phyloP scores from a whole-genome alignment of 2,797 vertebrate species.

The Liasis olivaceus region DNA sequence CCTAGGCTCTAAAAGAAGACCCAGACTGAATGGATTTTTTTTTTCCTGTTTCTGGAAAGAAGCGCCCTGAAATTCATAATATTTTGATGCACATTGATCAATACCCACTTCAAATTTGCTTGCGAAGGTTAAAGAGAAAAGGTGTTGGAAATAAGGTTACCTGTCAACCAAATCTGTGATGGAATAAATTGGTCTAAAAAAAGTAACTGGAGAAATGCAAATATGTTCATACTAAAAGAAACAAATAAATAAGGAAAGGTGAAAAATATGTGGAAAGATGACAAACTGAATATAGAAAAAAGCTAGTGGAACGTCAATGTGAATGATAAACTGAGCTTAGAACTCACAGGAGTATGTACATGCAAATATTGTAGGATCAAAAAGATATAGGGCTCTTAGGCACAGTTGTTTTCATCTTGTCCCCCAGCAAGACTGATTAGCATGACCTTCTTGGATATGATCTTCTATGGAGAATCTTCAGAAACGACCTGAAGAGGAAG shows the following conservation, averaged over 20 bases:
- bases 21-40: constrained; percentile 14
- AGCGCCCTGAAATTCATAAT: constrained; percentile 29
- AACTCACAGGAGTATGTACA: constrained; percentile 59
- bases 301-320: constrained; percentile 54
- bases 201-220: constrained; percentile 10
- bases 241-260: background rate
- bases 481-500: constrained; percentile 63
- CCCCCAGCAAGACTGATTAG: constrained; percentile 63
- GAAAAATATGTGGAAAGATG: constrained; percentile 35
- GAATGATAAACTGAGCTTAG: constrained; percentile 60
- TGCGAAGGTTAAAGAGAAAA: constrained; percentile 41
- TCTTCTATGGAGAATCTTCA: constrained; percentile 66
- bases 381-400: constrained; percentile 63
- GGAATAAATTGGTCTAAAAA: constrained; percentile 38
- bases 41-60: constrained; percentile 6
- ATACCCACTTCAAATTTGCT: constrained; percentile 35
- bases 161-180: constrained; percentile 18
- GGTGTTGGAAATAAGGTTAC: background rate
- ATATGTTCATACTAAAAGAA: constrained; percentile 30
- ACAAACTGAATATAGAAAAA: constrained; percentile 53
- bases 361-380: constrained; percentile 65
- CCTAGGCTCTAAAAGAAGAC: background rate
- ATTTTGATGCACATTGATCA: constrained; percentile 42
- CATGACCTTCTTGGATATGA: constrained; percentile 54
- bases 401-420: constrained; percentile 58